Base-by-base conservation (phyloP, 2,797 vertebrate species). In the Thamnophis elegans region DNA sequence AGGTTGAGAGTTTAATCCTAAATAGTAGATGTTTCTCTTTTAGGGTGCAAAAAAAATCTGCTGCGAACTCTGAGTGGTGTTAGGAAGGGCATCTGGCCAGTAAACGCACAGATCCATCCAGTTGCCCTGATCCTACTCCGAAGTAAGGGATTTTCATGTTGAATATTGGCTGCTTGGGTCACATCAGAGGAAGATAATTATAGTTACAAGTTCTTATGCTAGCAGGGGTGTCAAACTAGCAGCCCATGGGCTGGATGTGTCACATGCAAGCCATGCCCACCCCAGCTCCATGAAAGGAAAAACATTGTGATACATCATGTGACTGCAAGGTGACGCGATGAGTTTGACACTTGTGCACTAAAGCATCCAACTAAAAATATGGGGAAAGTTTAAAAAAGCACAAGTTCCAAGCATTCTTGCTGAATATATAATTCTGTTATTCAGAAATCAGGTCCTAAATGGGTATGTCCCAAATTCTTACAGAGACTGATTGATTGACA, bases 321-420 rank as follows among this genome's bases (percentile, higher is more conserved):
- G 60, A 65, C 1, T 11, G 11, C 26, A 60, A 26, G 0, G 4
- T 62, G 60, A 65, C 3, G 0, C 1, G 0, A 11, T 3, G 11
- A 62, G 60, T 60, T 60, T 60, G 22, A 28, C 26, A 62, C 10
- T 10, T 0, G 3, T 62, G 26, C 4, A 0, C 26, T 32, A 87
- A 87, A 87, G 18, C 86, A 56, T 14, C n/a, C n/a, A 22, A 87
- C n/a, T 11, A 87, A 56, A 87, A 56, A 55, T 56, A 32, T 6
- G n/a, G 14, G 9, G 18, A 22, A 32, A 11, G 10, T 56, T 87
- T 56, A 20, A n/a, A 4, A 25, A 55, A 55, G 18, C 54, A 87
- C 4, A 36, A 20, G 3, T 87, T 58, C 18, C 86, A 56, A 55
- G 4, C 4, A 56, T 58, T 56, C n/a, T 87, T 87, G n/a, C 28